Percentiles rank a stretch among this genome's conserved stretches.
phyloP scores from a whole-genome alignment of 2,113 vertebrate genomes.

The Mobula birostris region DNA sequence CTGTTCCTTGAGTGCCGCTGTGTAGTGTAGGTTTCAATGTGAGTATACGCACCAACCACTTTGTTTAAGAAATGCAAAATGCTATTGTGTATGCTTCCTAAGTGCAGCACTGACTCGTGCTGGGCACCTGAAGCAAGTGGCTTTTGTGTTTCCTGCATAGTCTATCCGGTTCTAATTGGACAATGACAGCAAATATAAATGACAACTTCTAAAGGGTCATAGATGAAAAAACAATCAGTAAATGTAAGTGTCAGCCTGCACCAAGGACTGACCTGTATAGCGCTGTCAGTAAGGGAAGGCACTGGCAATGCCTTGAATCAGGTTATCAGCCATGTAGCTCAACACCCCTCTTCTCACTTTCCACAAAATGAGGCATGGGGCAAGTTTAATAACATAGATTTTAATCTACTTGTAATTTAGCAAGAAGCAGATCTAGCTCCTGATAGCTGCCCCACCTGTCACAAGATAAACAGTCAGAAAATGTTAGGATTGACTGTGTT shows the following conservation, averaged over 20 bases:
- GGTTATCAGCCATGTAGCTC: not conserved
- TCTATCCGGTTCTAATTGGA: not conserved
- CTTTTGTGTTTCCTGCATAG: not conserved
- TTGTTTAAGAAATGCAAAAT: not conserved
- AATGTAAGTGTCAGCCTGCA: too few species aligned
- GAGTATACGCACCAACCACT: not conserved
- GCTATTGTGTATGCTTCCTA: not conserved
- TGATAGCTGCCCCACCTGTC: not conserved
- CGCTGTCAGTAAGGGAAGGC: not conserved
- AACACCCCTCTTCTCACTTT: not conserved
- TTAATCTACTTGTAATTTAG: not conserved
- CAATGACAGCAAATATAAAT: conserved; percentile 23
- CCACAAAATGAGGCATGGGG: not conserved
- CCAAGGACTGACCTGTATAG: not conserved
- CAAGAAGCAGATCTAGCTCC: not conserved
- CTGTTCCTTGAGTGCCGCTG: not conserved
- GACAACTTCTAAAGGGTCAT: not conserved
- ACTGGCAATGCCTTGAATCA: not conserved
- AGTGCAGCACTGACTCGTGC: not conserved
- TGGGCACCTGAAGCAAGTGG: conserved; percentile 15
- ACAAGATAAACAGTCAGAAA: not conserved
- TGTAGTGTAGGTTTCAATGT: not conserved
- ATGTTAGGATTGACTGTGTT: not conserved
- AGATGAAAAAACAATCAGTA: not conserved
- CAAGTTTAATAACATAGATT: not conserved